Percentiles rank a stretch among this genome's conserved stretches.
phyloP scores from a whole-genome alignment of 2,113 vertebrate genomes.

The Rhynchomys soricoides region DNA sequence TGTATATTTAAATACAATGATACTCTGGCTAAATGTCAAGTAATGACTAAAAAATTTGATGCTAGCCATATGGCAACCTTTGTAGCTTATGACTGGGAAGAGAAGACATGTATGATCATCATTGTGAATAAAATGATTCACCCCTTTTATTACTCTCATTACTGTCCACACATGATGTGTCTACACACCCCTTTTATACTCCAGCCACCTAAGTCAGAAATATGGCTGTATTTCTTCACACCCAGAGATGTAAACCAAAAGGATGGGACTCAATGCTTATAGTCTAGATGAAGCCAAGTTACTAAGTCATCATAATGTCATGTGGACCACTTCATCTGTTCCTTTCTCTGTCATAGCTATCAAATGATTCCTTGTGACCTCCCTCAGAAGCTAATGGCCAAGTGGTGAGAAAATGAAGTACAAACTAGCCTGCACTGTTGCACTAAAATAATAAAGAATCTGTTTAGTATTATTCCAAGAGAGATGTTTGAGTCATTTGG shows the following conservation, averaged over 20 bases:
- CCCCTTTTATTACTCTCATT: neutral
- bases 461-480: neutral
- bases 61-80: neutral
- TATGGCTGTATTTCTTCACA: neutral
- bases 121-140: neutral
- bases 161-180: neutral
- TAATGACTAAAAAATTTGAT: slow-evolving; percentile 25
- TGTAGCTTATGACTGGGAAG: neutral
- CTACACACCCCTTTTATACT: neutral
- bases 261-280: neutral
- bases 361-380: neutral
- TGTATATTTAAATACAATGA: slow-evolving; percentile 35
- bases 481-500: neutral
- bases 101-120: neutral
- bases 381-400: neutral
- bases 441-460: neutral
- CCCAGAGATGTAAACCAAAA: neutral
- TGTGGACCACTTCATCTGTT: neutral
- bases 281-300: neutral
- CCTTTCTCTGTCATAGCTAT: neutral
- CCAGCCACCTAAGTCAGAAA: neutral
- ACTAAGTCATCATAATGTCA: neutral
- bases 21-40: neutral
- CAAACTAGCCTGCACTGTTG: neutral
- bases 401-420: neutral